These are phyloP conservation scores for Belonocnema kinseyi DNA, from an alignment of 1,140 invertebrate genomes.

Conservation along the genomic window DNA sequence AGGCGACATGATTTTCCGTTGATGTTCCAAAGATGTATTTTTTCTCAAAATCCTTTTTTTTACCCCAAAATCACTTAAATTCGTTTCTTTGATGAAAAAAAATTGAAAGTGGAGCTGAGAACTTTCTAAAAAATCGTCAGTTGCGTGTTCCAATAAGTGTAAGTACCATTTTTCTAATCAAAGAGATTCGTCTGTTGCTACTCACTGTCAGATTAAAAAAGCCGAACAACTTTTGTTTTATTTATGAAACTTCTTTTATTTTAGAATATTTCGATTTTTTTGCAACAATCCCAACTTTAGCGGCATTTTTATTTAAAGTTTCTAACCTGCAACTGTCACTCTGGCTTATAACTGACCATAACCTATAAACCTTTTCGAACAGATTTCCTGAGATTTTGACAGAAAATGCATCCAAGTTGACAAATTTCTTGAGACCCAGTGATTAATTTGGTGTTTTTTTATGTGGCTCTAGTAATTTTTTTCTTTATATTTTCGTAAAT, in stretches of 20 bases:
- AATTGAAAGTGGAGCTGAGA: neutral
- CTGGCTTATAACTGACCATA: neutral
- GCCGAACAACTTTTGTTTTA: neutral
- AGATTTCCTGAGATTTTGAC: neutral
- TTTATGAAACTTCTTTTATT: neutral
- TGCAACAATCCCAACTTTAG: neutral
- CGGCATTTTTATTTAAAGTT: neutral
- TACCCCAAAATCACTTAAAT: constrained; percentile 38
- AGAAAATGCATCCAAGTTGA: no score
- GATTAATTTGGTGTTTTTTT: no score
- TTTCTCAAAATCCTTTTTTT: constrained; percentile 36
- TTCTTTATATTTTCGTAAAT: no score
- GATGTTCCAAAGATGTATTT: constrained; percentile 32
- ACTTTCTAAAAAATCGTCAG: neutral
- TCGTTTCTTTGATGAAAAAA: constrained; percentile 30
- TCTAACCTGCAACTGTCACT: constrained; percentile 30
- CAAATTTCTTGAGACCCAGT: no score
- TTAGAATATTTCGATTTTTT: neutral
- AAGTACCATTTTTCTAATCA: neutral
- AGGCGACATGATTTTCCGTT: neutral
- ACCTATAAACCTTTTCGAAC: no score
- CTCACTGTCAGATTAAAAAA: neutral
- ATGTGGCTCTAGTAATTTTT: no score
- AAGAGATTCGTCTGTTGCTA: neutral
- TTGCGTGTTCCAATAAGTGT: neutral